Evolutionary conservation across 2,888 invertebrate species (phyloP).

Genomic region (Carabus problematicus): DNA sequence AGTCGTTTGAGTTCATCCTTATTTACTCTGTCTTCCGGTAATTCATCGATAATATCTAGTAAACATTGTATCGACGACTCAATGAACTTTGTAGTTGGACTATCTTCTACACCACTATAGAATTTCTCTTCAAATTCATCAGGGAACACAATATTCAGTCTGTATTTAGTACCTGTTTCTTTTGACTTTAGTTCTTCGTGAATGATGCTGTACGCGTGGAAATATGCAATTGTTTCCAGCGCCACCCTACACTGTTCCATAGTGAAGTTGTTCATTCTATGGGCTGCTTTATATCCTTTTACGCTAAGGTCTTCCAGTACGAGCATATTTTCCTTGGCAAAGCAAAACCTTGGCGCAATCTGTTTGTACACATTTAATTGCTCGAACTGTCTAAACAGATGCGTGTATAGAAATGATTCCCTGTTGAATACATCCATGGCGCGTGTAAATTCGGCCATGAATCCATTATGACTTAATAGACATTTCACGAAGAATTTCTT

Average conservation of each 20-base stretch:
- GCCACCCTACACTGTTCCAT: slow-evolving; percentile 31
- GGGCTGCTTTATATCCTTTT: slow-evolving; percentile 1
- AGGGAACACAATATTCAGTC: slow-evolving; percentile 21
- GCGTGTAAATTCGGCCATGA: slow-evolving; percentile 8
- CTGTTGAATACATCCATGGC: slow-evolving; percentile 26
- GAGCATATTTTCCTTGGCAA: slow-evolving; percentile 21
- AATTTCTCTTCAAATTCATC: slow-evolving; percentile 19
- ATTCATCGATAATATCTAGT: slow-evolving; percentile 23
- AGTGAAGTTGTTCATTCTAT: slow-evolving; percentile 15
- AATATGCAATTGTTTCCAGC: slow-evolving; percentile 23
- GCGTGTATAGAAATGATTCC: slow-evolving; percentile 31
- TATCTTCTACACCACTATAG: background rate
- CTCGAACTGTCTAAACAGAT: slow-evolving; percentile 22
- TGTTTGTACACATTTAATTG: slow-evolving; percentile 21
- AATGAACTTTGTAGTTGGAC: slow-evolving; percentile 12
- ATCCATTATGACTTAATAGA: slow-evolving; percentile 6
- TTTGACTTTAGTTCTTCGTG: slow-evolving; percentile 23
- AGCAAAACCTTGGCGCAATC: slow-evolving; percentile 22
- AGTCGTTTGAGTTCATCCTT: slow-evolving; percentile 13
- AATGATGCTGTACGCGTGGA: slow-evolving; percentile 28
- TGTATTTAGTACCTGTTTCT: background rate
- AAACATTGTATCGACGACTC: slow-evolving; percentile 17
- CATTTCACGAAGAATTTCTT: slow-evolving; percentile 31
- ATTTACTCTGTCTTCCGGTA: slow-evolving; percentile 9
- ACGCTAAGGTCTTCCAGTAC: slow-evolving; percentile 27